phyloP scores from a whole-genome alignment of 2,797 vertebrate genomes.

The Sebastes kiyomatsui region DNA sequence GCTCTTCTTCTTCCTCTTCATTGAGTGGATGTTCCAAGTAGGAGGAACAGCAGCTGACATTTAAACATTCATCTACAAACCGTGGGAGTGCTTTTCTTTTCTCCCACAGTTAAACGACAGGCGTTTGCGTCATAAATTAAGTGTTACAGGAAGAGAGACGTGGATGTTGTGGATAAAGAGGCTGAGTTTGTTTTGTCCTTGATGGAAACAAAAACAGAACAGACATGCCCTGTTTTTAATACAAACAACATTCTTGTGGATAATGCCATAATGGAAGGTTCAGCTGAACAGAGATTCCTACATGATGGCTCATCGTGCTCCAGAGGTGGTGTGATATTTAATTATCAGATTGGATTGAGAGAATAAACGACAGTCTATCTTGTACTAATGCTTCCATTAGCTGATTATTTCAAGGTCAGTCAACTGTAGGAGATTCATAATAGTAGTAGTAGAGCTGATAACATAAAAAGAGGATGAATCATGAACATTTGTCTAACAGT shows the following conservation, averaged over 20 bases:
- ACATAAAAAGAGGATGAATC: background rate
- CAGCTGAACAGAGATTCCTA: background rate
- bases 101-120: background rate
- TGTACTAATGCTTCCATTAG: background rate
- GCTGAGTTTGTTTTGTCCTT: background rate
- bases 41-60: constrained; percentile 7
- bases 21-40: background rate
- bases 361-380: too few relatives aligned
- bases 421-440: background rate
- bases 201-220: background rate
- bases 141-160: background rate
- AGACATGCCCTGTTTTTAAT: constrained; percentile 1
- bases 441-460: background rate
- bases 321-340: background rate
- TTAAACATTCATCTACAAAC: background rate
- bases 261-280: background rate
- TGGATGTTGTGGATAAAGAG: background rate
- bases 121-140: background rate
- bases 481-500: background rate
- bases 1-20: background rate
- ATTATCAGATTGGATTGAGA: background rate
- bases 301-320: background rate
- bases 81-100: background rate
- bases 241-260: background rate
- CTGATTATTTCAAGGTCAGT: background rate